Base-by-base conservation (phyloP, 35 echinoderm and acorn worm species). In the Stichopus chloronotus region DNA sequence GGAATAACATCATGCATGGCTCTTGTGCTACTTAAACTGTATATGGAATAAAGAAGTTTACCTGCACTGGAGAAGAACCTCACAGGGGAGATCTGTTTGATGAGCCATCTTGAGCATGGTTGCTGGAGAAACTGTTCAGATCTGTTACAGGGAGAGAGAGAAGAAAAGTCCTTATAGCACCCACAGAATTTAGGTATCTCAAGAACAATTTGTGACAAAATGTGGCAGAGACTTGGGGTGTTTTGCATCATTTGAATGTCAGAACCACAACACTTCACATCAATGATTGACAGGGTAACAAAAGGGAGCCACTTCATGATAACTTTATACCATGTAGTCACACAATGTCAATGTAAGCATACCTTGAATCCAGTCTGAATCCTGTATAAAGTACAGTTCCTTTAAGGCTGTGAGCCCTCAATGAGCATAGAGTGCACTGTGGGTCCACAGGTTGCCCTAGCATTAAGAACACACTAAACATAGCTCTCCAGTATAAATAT, bases 1-100 rank as follows among this genome's bases (percentile, higher is more conserved):
- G 30, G 30, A 43, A 43, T 43, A 43, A 43, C 30, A 43, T 43
- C 30, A 43, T 43, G 30, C 30, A 43, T 43, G 30, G 30, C 3
- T 43, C 30, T 43, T 43, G 30, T 43, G 30, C 30, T 43, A 43
- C 30, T 1, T 43, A 43, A 43, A 43, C 30, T 43, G 30, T 43
- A 43, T 43, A 43, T 43, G 30, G 30, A 43, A 43, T 43, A 57
- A 7, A 55, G 17, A n/a, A 53, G 5, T 83, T 83, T 55, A 83
- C 80, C 80, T 83, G 52, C 80, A 83, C 80, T 83, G 19, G 80
- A 83, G 55, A 55, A 83, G 7, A 55, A 16, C 56, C 80, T 83
- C 19, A 83, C 19, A 25, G 80, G 80, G 56, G 52, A 53, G n/a
- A 83, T 53, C 4, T 54, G 12, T 83, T 83, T 53, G 80, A 83